Evolutionary conservation across 2,888 invertebrate genomes (phyloP), one percentile per base, ranked within the genome.

Genomic region (Dione vanillae): DNA sequence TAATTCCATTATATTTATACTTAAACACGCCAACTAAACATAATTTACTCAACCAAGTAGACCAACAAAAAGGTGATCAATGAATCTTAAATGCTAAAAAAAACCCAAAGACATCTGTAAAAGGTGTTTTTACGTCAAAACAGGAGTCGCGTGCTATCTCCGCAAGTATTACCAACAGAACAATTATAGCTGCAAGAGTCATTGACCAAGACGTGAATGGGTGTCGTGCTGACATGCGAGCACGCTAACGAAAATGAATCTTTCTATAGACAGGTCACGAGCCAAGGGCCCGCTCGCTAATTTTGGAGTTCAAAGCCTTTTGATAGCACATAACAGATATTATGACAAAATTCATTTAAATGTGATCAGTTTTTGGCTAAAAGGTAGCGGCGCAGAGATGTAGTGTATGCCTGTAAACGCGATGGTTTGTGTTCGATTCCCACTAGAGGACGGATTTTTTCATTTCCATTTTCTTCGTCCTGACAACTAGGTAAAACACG

Each of bases 201-300:
- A 81, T 78, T 79, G 81, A 79, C 81, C 82, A 80, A 75, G 73
- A 76, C 75, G 74, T 77, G 78, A 75, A 75, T 75, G 77, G 74
- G 68, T 83, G 76, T 77, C 83, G 82, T 83, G 83, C 78, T 77
- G 80, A 78, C 83, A 83, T 82, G 82, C 83, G 78, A 81, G 79
- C 78, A 80, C 79, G 82, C 75, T 72, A 78, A 78, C 77, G 79
- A 80, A 80, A 80, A 80, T 78, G 79, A 79, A 78, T 77, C 78
- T 80, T 74, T 72, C 73, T 73, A 72, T 70, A 72, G 74, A 74
- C 78, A 75, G 77, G 77, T 77, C 78, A 75, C 74, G 76, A 73
- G 75, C 66, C 74, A 74, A 76, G 77, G 74, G 75, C 74, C 73
- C 67, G 58, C 67, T 74, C 72, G 73, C 73, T 71, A 61, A 40